A percentile compares a stretch with the other conserved stretches of the same genome.
Conservation (phyloP, 2,888 invertebrate species). For the Rhamphomyia laevipes region DNA sequence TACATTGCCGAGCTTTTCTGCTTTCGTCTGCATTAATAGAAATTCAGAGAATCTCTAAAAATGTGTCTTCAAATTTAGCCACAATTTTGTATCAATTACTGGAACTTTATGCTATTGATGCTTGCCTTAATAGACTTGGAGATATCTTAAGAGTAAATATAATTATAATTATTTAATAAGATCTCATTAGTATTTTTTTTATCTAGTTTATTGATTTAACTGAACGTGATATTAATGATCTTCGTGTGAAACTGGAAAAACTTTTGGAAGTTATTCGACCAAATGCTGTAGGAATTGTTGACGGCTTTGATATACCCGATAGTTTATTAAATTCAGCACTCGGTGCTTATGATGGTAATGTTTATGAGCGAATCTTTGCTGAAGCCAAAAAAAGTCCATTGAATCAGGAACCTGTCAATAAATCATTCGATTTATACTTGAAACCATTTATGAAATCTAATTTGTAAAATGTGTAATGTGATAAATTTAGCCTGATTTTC, state of each 20-base stretch:
- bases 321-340: constrained; percentile 67
- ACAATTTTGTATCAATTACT: constrained; percentile 52
- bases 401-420: constrained; percentile 69
- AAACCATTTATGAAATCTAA: constrained; percentile 56
- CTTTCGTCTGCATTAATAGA: constrained; percentile 54
- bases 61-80: constrained; percentile 44
- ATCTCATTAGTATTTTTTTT: background rate
- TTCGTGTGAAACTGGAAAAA: constrained; percentile 61
- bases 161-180: constrained; percentile 28
- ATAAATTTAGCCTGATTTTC: no score
- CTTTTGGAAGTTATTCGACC: constrained; percentile 63
- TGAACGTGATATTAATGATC: constrained; percentile 29
- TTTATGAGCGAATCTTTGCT: constrained; percentile 68
- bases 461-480: constrained; percentile 20
- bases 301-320: constrained; percentile 80
- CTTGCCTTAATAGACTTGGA: constrained; percentile 57
- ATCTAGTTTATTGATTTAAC: constrained; percentile 30
- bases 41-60: constrained; percentile 35
- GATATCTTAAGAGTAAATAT: constrained; percentile 57
- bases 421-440: constrained; percentile 48
- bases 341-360: constrained; percentile 75
- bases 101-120: constrained; percentile 60
- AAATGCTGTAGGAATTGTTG: constrained; percentile 83
- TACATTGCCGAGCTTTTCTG: constrained; percentile 67
- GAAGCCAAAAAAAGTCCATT: constrained; percentile 75